Conservation (phyloP, 2,888 invertebrate species). For the Agriopis marginaria region DNA sequence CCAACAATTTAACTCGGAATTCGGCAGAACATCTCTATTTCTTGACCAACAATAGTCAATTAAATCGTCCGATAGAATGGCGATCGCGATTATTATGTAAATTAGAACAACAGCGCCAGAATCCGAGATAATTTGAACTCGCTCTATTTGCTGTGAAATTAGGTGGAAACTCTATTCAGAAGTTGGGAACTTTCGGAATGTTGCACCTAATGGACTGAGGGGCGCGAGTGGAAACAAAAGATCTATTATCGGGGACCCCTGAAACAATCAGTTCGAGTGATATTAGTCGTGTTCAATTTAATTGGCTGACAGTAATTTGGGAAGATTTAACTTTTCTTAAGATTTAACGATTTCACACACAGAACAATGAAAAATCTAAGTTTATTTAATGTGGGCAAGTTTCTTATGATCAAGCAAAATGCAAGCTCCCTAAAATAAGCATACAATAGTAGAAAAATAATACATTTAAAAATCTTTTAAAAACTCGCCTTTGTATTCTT, state of each 20-base stretch:
- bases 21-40: slow-evolving; percentile 7
- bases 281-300: slow-evolving; percentile 60
- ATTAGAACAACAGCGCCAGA: slow-evolving; percentile 32
- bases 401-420: neutral
- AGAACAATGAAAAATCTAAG: neutral
- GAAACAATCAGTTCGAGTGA: slow-evolving; percentile 56
- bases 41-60: slow-evolving; percentile 16
- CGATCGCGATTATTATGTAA: slow-evolving; percentile 38
- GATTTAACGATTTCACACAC: neutral
- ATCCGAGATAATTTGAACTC: slow-evolving; percentile 46
- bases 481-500: too few species aligned
- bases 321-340: neutral
- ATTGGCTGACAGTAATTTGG: slow-evolving; percentile 11
- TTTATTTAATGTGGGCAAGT: neutral
- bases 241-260: slow-evolving; percentile 54
- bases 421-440: neutral
- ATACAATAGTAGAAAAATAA: too few species aligned
- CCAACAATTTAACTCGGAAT: neutral
- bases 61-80: slow-evolving; percentile 16
- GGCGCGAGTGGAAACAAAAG: slow-evolving; percentile 62
- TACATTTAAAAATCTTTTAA: too few species aligned
- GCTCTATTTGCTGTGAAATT: slow-evolving; percentile 73
- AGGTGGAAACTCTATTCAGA: slow-evolving; percentile 72
- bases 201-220: slow-evolving; percentile 67
- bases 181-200: slow-evolving; percentile 71